Evolutionary conservation across 2,797 vertebrate genomes (phyloP), one percentile per base, ranked within the genome.

Genomic region (Furcifer pardalis): DNA sequence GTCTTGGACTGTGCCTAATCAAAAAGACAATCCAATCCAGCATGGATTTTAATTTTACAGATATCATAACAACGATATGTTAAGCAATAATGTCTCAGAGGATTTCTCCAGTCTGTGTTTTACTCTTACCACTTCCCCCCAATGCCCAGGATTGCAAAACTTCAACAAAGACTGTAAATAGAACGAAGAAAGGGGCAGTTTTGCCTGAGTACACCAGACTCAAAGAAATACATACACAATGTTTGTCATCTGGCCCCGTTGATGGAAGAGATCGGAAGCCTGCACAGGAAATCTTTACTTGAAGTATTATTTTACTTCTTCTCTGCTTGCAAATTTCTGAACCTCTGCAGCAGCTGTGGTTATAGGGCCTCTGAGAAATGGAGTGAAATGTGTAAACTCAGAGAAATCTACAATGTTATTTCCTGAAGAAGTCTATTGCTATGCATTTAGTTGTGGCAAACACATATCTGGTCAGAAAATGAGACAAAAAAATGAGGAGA

Each of bases 281-380:
- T 90, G 79, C 52, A 87, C 86, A 89, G 89, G 85, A 92, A 94
- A 86, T 44, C 7, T 72, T 87, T 74, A 49, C 71, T 84, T 89
- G 89, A 92, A 92, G 92, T 87, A 89, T 77, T 30, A 60, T 77
- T 88, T 76, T 78, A 75, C 35, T 89, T 83, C 35, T 89, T 83
- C 79, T 91, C 82, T 87, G 37, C 82, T 87, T 90, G 79, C 42
- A 90, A 72, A 73, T 84, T 82, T 35, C 44, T 86, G 1, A 89
- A 79, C 72, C 84, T 27, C 46, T 32, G 15, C 25, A 76, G 72
- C 40, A 77, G 23, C 25, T 19, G 63, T 30, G 21, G 17, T 44
- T 25, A 40, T 49, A 17, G 21, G 9, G 37, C n/a, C 30, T 21
- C 65, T 12, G 15, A 69, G n/a, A 27, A 72, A 23, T 68, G 49